phyloP scores from a whole-genome alignment of 2,797 vertebrate species.

The Nasua narica region DNA sequence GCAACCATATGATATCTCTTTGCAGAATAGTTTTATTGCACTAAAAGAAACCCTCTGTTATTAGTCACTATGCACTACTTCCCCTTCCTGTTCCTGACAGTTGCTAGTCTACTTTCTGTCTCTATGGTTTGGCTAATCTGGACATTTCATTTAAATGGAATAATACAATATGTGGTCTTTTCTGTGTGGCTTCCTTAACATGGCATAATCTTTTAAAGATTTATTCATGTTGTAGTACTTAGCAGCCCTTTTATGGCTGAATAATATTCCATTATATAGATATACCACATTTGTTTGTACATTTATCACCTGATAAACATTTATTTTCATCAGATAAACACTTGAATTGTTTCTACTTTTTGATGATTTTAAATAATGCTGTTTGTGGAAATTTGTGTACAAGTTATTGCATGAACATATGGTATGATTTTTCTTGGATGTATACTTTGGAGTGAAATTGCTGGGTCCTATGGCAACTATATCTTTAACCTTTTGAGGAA shows the following conservation, averaged over 20 bases:
- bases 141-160: neutral
- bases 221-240: neutral
- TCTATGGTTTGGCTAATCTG: neutral
- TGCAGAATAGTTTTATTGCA: neutral
- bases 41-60: neutral
- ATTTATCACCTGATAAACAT: neutral
- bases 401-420: neutral
- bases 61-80: neutral
- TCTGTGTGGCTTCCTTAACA: neutral
- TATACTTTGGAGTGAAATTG: neutral
- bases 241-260: neutral
- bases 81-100: neutral
- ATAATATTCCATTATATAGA: neutral
- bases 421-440: neutral
- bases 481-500: neutral
- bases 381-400: neutral
- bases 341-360: neutral
- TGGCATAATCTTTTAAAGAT: neutral
- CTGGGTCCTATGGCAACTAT: neutral
- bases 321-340: neutral
- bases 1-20: neutral
- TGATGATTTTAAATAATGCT: neutral
- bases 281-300: neutral
- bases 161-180: neutral
- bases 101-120: too few species aligned